phyloP scores from a whole-genome alignment of 2,797 vertebrate species.

The Botia kubotai region DNA sequence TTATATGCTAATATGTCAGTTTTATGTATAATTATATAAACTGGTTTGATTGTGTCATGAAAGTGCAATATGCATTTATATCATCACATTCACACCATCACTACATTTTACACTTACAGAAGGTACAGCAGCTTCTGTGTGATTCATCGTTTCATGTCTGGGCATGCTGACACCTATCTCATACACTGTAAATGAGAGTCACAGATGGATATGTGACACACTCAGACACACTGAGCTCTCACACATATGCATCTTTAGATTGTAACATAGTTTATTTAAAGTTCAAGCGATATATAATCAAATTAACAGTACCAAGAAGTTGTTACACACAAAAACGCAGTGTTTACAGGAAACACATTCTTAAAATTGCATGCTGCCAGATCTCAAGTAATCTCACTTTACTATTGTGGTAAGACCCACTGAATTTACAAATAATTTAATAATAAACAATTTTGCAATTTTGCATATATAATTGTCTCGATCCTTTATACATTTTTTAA shows the following conservation, averaged over 20 bases:
- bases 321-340: too few species aligned
- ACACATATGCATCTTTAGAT: not conserved
- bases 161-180: slow-evolving; percentile 39
- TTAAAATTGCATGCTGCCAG: too few species aligned
- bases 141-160: slow-evolving; percentile 43
- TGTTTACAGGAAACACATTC: too few species aligned
- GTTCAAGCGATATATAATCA: not conserved
- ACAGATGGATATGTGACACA: slow-evolving; percentile 42
- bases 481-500: not conserved
- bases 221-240: slow-evolving; percentile 1
- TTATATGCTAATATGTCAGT: too few species aligned
- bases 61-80: not conserved
- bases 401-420: not conserved
- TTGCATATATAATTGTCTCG: not conserved
- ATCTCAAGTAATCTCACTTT: not conserved
- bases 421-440: not conserved
- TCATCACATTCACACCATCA: not conserved
- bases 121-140: not conserved
- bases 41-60: not conserved
- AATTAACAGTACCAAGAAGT: not conserved
- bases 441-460: not conserved
- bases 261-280: not conserved
- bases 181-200: slow-evolving; percentile 14
- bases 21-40: too few species aligned
- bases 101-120: not conserved